Percentiles rank a stretch among this genome's conserved stretches.
Evolutionary conservation across 2,113 vertebrate genomes (phyloP).

Genomic region (Tyrannus savana): DNA sequence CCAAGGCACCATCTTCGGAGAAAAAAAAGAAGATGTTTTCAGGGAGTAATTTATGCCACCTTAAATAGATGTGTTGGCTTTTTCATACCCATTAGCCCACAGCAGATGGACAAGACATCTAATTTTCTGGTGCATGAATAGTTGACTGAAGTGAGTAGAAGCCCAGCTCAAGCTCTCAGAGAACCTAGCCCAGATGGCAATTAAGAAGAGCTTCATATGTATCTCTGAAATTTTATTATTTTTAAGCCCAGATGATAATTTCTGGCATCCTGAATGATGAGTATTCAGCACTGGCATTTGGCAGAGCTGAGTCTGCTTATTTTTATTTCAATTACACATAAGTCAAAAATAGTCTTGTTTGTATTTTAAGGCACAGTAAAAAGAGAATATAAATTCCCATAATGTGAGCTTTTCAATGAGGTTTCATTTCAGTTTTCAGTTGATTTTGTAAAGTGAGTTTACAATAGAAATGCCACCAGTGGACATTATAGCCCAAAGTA

Average conservation of each 20-base stretch:
- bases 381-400: conserved; percentile 25
- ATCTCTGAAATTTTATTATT: neutral
- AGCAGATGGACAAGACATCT: neutral
- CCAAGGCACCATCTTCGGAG: neutral
- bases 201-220: neutral
- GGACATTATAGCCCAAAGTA: neutral
- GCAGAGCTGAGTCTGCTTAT: neutral
- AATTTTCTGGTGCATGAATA: conserved; percentile 11
- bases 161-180: neutral
- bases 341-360: conserved; percentile 26
- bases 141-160: neutral
- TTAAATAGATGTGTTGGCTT: neutral
- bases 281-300: neutral
- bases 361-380: conserved; percentile 21
- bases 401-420: conserved; percentile 14
- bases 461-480: neutral
- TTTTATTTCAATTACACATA: conserved; percentile 17
- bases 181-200: neutral
- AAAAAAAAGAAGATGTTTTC: neutral
- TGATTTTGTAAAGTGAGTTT: conserved; percentile 4
- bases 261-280: neutral
- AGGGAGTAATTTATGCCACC: conserved; percentile 18
- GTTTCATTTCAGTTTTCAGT: conserved; percentile 24
- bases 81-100: neutral
- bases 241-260: conserved; percentile 6